Percentiles rank a stretch among this genome's conserved stretches.
Conservation (phyloP, 2,888 invertebrate genomes). For the Cephonodes hylas region DNA sequence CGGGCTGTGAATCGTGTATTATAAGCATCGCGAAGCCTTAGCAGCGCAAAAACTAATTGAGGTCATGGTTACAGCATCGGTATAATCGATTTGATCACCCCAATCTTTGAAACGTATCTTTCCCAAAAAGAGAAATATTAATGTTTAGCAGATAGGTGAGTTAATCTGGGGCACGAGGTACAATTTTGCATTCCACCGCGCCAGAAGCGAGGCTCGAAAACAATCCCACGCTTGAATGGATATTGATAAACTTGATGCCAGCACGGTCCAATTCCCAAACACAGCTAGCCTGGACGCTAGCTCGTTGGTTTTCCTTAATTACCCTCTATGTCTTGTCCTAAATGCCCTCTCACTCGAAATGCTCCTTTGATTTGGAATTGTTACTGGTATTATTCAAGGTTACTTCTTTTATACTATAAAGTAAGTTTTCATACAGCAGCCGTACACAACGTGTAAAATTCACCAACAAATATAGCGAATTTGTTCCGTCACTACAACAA, state of each 20-base stretch:
- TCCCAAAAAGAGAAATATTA: slow-evolving; percentile 4
- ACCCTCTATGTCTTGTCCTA: slow-evolving; percentile 15
- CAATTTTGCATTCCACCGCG: slow-evolving; percentile 28
- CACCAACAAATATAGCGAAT: too few species aligned
- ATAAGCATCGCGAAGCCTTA: too few species aligned
- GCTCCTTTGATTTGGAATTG: not conserved
- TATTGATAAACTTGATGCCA: slow-evolving; percentile 61
- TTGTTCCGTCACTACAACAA: too few species aligned
- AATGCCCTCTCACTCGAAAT: not conserved
- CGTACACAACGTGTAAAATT: too few species aligned
- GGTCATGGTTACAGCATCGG: not conserved
- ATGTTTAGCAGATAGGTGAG: not conserved
- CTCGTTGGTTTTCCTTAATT: slow-evolving; percentile 31
- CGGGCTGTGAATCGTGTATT: too few species aligned
- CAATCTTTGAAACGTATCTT: too few species aligned
- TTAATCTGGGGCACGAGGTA: slow-evolving; percentile 4
- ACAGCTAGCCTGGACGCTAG: slow-evolving; percentile 32
- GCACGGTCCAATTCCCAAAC: slow-evolving; percentile 58
- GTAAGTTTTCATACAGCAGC: too few species aligned
- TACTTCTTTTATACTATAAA: too few species aligned
- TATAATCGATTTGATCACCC: not conserved
- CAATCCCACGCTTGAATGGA: slow-evolving; percentile 69
- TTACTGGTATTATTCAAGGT: too few species aligned
- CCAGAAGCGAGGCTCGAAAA: slow-evolving; percentile 56
- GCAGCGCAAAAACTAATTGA: not conserved